These are phyloP conservation scores for Pogonocichla stellata DNA, from an alignment of 2,113 vertebrate species.

Conservation along the genomic window DNA sequence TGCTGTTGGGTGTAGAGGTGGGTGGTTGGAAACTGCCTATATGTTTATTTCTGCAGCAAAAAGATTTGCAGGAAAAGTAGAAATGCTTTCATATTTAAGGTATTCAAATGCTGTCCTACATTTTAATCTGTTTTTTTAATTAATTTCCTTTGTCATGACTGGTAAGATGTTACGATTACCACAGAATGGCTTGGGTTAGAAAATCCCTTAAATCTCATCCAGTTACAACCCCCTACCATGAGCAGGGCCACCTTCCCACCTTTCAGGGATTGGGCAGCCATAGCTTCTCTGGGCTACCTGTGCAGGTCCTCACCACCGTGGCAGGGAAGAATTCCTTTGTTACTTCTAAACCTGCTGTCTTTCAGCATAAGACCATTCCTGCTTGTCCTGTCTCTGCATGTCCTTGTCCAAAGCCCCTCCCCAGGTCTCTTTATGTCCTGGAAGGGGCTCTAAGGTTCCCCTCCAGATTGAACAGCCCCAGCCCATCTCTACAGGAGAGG, in stretches of 20 bases:
- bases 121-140: neutral
- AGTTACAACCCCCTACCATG: neutral
- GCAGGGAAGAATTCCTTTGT: neutral
- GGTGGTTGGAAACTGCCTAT: neutral
- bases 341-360: neutral
- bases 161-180: neutral
- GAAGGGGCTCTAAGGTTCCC: neutral
- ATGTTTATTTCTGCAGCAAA: neutral
- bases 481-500: neutral
- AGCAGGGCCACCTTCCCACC: neutral
- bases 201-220: neutral
- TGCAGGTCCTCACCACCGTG: neutral
- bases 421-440: neutral
- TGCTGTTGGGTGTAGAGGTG: neutral
- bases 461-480: neutral
- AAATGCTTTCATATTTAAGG: neutral
- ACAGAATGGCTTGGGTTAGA: neutral
- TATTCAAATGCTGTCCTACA: neutral
- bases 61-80: neutral
- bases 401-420: neutral
- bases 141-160: neutral
- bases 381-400: neutral
- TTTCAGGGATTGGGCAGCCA: neutral
- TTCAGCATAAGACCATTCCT: neutral
- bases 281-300: neutral